Evolutionary conservation across 2,888 invertebrate species (phyloP), one percentile per base, ranked within the genome.

Genomic region (Syrista parreyssii): DNA sequence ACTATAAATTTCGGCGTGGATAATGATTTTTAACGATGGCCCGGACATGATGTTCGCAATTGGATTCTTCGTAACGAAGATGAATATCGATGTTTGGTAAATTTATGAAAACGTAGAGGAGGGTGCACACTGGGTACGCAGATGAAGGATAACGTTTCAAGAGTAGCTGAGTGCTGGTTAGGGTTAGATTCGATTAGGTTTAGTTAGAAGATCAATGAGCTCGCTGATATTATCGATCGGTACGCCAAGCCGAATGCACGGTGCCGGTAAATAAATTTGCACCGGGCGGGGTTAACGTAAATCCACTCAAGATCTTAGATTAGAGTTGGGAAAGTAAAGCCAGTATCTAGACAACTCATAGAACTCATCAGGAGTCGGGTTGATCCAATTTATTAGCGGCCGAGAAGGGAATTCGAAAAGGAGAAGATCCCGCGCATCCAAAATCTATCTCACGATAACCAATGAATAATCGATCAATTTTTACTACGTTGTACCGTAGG

Each of bases 221-320:
- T 55, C 23, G 55, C 55, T 55, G 55, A 55, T 55, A 55, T 55
- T 55, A 23, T 55, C 23, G 55, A 55, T 55, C 55, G 23, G 9
- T 55, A 23, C 55, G 9, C 55, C 55, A 23, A 55, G 55, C 55
- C 55, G 23, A 55, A 55, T 55, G 55, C 23, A 55, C 55, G 55
- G 55, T 23, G 9, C 55, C 23, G 78, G 81, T 82, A 83, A 83
- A 81, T 82, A 82, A 82, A 82, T 82, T 82, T 82, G 71, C 73
- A 32, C 40, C 68, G 76, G 74, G 32, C 69, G n/a, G 74, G 75
- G 75, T 77, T 85, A 87, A 86, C 87, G 84, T 84, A 88, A 90
- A 90, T 91, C 88, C 88, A 91, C 90, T 91, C 90, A 90, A 90
- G 87, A 89, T 89, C 89, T 88, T 89, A 84, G 89, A 91, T 91